These are phyloP conservation scores for Prunella himalayana DNA, from an alignment of 2,113 vertebrate genomes.

Conservation along the genomic window DNA sequence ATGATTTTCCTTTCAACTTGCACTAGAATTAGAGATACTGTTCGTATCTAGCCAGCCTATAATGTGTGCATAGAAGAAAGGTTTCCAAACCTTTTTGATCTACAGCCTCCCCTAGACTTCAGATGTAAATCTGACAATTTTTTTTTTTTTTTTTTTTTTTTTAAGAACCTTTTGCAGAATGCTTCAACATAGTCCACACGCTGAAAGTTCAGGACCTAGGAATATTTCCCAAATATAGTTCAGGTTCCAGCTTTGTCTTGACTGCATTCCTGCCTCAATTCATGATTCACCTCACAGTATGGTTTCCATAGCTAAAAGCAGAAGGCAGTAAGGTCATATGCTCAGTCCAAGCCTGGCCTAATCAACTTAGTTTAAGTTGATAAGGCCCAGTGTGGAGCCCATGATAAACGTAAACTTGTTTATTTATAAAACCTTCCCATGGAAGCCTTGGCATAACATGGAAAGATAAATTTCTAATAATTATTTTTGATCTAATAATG, in stretches of 20 bases:
- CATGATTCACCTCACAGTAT: not conserved
- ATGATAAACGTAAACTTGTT: not conserved
- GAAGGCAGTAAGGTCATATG: not conserved
- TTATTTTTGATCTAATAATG: not conserved
- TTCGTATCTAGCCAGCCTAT: not conserved
- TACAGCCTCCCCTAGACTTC: not conserved
- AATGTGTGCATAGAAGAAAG: fast-evolving
- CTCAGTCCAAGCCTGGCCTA: not conserved
- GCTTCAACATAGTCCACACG: not conserved
- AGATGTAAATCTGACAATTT: not conserved
- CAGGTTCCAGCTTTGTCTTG: not conserved
- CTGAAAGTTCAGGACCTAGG: not conserved
- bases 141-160: not conserved
- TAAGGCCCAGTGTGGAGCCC: not conserved
- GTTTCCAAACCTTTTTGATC: not conserved
- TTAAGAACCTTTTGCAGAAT: not conserved
- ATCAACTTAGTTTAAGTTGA: not conserved
- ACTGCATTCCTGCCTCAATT: not conserved
- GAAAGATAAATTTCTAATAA: not conserved
- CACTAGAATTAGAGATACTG: not conserved
- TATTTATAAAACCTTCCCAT: not conserved
- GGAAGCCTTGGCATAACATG: not conserved
- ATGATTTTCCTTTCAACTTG: not conserved
- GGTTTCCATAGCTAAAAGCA: not conserved
- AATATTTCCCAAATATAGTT: not conserved